phyloP scores from a whole-genome alignment of 2,888 invertebrate genomes.

The Ophioninae sp. region DNA sequence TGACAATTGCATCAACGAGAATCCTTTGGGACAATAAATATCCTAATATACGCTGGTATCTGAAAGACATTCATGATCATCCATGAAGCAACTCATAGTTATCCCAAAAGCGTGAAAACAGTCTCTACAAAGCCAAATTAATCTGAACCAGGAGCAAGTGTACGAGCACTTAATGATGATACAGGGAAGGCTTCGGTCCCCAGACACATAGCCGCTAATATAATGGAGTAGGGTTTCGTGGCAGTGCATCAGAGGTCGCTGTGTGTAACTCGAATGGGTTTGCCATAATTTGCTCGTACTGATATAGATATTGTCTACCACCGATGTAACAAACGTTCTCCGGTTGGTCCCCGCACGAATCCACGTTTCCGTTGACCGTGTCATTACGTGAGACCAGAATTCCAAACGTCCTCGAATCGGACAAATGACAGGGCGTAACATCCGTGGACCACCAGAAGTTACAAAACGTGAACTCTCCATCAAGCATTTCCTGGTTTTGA shows the following conservation, averaged over 20 bases:
- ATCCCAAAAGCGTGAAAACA: not conserved
- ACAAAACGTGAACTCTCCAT: conserved; percentile 45
- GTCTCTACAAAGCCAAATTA: conserved; percentile 10
- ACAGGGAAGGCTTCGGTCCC: conserved; percentile 37
- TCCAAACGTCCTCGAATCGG: conserved; percentile 28
- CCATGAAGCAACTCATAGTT: not conserved
- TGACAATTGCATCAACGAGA: too few species aligned
- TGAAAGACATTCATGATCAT: not conserved
- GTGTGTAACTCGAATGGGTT: conserved; percentile 57
- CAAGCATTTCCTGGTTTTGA: conserved; percentile 22
- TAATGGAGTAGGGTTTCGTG: conserved; percentile 58
- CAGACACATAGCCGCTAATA: conserved; percentile 47
- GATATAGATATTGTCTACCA: conserved; percentile 15
- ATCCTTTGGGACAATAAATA: not conserved
- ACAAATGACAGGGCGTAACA: conserved; percentile 37
- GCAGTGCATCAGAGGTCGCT: conserved; percentile 51
- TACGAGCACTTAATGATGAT: conserved; percentile 54
- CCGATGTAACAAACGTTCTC: conserved; percentile 14
- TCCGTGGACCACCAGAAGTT: conserved; percentile 35
- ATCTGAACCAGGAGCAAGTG: conserved; percentile 52
- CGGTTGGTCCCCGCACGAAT: conserved; percentile 4
- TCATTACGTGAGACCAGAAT: conserved; percentile 37
- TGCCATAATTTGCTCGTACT: conserved; percentile 39
- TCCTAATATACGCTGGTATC: not conserved
- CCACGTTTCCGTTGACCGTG: not conserved